These are phyloP conservation scores for Gymnothorax reevesii DNA, from an alignment of 2,797 vertebrate genomes.

Conservation along the genomic window DNA sequence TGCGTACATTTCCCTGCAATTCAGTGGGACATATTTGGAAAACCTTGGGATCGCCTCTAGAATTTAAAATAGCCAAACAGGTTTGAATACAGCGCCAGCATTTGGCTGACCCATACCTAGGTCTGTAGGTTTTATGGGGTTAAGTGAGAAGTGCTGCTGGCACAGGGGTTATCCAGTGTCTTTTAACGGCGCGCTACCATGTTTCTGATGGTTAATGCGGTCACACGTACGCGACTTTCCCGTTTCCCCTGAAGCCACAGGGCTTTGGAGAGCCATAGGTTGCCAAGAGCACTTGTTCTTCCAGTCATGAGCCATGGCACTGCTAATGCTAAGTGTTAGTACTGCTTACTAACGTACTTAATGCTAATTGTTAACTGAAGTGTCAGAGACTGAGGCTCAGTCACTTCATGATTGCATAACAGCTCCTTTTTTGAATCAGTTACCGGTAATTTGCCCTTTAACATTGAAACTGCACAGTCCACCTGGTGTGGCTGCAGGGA, in stretches of 20 bases:
- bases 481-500: background rate
- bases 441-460: background rate
- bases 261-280: background rate
- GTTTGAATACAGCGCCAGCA: too few relatives aligned
- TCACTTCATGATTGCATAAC: background rate
- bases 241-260: background rate
- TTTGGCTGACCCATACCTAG: too few relatives aligned
- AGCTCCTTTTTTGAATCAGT: background rate
- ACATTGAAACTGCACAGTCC: background rate
- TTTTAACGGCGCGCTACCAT: background rate
- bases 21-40: too few relatives aligned
- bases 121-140: too few relatives aligned
- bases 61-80: too few relatives aligned
- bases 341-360: background rate
- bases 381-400: too few relatives aligned
- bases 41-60: too few relatives aligned
- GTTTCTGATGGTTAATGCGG: background rate
- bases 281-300: background rate
- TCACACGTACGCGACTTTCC: background rate
- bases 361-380: background rate
- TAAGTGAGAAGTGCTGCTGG: background rate
- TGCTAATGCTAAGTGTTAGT: background rate
- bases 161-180: background rate
- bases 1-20: too few relatives aligned
- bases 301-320: background rate